Conservation (phyloP, 1,140 invertebrate species). For the Bombus difficillimus region DNA sequence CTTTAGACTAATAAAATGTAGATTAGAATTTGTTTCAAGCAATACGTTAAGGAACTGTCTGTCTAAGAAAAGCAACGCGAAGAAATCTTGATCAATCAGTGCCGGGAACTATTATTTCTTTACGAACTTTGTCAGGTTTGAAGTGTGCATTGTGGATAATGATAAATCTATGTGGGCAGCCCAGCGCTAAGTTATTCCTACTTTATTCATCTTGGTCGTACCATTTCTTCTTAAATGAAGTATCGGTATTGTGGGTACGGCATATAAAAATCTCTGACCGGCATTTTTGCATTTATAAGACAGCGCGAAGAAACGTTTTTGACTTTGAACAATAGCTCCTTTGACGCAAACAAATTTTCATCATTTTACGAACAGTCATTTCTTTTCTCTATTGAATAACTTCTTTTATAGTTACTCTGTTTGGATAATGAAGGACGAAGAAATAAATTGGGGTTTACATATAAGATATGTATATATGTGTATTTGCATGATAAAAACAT, state of each 20-base stretch:
- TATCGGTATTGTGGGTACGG: too few species aligned
- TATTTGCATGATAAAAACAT: not conserved
- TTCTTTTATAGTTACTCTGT: not conserved
- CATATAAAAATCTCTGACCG: too few species aligned
- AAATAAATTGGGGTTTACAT: not conserved
- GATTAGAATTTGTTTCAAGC: not conserved
- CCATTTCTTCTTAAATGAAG: too few species aligned
- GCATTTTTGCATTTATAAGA: not conserved
- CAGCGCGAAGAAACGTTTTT: not conserved
- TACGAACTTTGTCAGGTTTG: too few species aligned
- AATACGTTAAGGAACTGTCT: not conserved
- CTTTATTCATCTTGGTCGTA: too few species aligned
- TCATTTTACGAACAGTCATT: not conserved
- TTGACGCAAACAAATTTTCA: not conserved
- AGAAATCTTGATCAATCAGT: not conserved
- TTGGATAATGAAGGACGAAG: not conserved
- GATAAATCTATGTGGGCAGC: too few species aligned
- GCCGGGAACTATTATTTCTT: too few species aligned
- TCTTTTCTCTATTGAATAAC: not conserved
- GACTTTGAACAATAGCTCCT: not conserved
- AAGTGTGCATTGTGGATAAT: too few species aligned
- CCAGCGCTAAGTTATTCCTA: too few species aligned
- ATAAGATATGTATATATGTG: too few species aligned
- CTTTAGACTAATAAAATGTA: too few species aligned
- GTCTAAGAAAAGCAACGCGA: not conserved